phyloP scores from a whole-genome alignment of 53 echinoderm and acorn worm genomes.

The Paelopatides confundens region DNA sequence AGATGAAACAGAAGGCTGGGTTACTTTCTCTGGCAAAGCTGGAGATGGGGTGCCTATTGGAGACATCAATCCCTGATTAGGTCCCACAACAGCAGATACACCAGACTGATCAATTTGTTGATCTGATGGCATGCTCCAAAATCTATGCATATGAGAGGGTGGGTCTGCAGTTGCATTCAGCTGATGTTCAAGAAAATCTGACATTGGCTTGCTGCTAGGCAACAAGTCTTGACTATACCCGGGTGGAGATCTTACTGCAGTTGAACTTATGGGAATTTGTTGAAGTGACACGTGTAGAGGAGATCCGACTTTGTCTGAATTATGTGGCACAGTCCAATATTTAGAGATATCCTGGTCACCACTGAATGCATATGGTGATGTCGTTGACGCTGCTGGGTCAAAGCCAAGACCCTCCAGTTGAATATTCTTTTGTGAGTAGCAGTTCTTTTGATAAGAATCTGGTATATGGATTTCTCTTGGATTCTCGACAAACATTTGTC shows the following conservation, averaged over 20 bases:
- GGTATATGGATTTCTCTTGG: too few relatives aligned
- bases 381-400: background rate
- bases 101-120: background rate
- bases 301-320: too few relatives aligned
- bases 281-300: too few relatives aligned
- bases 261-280: background rate
- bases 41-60: slow-evolving; percentile 10
- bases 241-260: background rate
- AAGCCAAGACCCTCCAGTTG: background rate
- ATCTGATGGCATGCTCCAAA: slow-evolving; percentile 5
- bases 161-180: background rate
- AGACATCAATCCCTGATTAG: background rate
- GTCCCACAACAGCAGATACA: background rate
- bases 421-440: too few relatives aligned
- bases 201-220: background rate
- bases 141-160: background rate
- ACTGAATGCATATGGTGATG: background rate
- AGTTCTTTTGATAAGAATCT: too few relatives aligned
- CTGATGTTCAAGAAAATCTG: slow-evolving; percentile 28
- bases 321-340: too few relatives aligned
- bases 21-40: background rate
- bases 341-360: too few relatives aligned
- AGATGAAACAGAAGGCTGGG: too few relatives aligned
- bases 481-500: too few relatives aligned
- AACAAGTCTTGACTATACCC: background rate